Base-by-base conservation (phyloP, 1,140 invertebrate genomes). In the Ceratoteleas bidentatus region DNA sequence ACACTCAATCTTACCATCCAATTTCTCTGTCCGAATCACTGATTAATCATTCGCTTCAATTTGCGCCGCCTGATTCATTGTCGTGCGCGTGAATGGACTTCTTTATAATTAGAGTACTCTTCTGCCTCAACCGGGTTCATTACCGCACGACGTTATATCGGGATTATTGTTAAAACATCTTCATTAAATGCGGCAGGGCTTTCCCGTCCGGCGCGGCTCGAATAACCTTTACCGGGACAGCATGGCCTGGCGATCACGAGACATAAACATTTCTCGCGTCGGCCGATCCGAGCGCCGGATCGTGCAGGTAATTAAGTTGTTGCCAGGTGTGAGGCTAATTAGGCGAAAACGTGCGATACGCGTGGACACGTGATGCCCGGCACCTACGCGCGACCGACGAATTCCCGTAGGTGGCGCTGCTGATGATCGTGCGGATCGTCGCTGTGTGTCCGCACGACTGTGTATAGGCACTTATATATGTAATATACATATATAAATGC, bases 261-360 rank as follows among this genome's bases (percentile, higher is more conserved):
- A 45, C 43, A 81, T 82, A 82, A 77, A 77, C 73, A 77, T 82
- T 72, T 76, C 72, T 57, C 65, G 45, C 47, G 50, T 45, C 73
- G 66, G 54, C 64, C 52, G 57, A 83, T 58, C 58, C 53, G 66
- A 62, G 56, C 58, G 81, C 33, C 43, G 73, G 56, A 73, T 84
- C 79, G 79, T 80, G 76, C 69, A 69, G 65, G 72, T 83, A 85
- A 85, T 85, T 83, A 85, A 83, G 80, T 82, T 80, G 80, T 83
- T 82, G 61, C 72, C 62, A 73, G 79, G 83, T 78, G 80, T 40
- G 65, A 78, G 73, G 69, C 81, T 83, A 83, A 85, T 85, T 83
- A 80, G 77, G 77, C 74, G 80, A 77, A 85, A 83, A 76, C 75
- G 79, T 76, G 83, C 61, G 68, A 75, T 82, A 84, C 79, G 70